Base-by-base conservation (phyloP, 35 echinoderm and acorn worm species). In the Amphiura filiformis region DNA sequence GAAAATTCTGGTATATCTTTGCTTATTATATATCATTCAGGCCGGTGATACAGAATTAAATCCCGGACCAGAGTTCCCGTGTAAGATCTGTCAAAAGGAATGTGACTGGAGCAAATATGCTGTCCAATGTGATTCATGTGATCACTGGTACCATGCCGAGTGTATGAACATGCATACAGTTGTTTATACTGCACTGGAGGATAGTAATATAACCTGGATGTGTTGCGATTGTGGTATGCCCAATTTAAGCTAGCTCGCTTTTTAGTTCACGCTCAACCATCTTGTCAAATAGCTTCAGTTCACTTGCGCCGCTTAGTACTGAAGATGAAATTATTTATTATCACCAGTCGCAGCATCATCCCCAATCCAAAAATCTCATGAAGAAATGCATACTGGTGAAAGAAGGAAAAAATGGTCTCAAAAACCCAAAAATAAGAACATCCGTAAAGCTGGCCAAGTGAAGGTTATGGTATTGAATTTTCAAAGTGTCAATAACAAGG, bases 401-500 rank as follows among this genome's bases (percentile, higher is more conserved):
- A 7, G 44, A 52, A 7, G 44, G 7, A 52, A 7, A 7, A 52
- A 52, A 52, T 52, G 44, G 44, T 52, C 44, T 52, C 7, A 52
- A 7, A 81, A 38, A 41, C 4, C 13, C 3, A 37, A 40, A 13
- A 12, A 11, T 7, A 4, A 3, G 13, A 13, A 9, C 30, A 81
- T 7, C 14, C 13, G 35, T 11, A 13, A 22, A 30, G 35, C 34
- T 35, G 37, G 14, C 34, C 34, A 28, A 28, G 13, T 38, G 80
- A 40, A 81, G 38, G 30, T 81, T 32, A 30, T 86, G 23, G 56
- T 86, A 35, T 15, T 75, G 14, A 86, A 86, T 35, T 86, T 86
- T 34, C 84, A 86, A 32, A 86, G 57, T 39, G 37, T 37, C 18
- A 86, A 75, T 23, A 86, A 86, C 61, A 86, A 86, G 31, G 56